Percentiles rank a stretch among this genome's conserved stretches.
phyloP scores from a whole-genome alignment of 2,113 vertebrate species.

The Arothron firmamentum region DNA sequence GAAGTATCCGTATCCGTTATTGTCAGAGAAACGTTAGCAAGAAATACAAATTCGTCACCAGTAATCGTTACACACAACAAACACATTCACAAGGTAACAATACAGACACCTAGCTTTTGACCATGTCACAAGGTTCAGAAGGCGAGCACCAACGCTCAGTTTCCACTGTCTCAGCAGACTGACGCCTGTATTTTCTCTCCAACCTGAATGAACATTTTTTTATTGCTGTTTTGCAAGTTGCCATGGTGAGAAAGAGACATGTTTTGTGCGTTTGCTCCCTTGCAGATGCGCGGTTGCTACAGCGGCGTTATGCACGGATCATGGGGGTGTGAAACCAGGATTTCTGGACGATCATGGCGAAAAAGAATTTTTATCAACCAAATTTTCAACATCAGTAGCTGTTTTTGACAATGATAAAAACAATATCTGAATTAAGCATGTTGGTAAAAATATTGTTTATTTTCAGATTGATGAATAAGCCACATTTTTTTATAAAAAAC shows the following conservation, averaged over 20 bases:
- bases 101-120: neutral
- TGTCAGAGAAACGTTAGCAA: too few relatives aligned
- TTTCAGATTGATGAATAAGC: too few relatives aligned
- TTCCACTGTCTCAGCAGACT: neutral
- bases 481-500: too few relatives aligned
- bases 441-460: too few relatives aligned
- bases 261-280: conserved; percentile 37
- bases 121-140: conserved; percentile 30
- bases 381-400: too few relatives aligned
- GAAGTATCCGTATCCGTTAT: too few relatives aligned
- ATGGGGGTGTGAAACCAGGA: neutral
- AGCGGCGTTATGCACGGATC: too few relatives aligned
- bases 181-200: conserved; percentile 6
- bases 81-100: neutral
- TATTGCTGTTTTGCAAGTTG: conserved; percentile 48
- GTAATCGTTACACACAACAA: neutral
- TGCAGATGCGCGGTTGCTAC: too few relatives aligned
- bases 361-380: too few relatives aligned
- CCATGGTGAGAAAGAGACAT: conserved; percentile 48
- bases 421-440: too few relatives aligned
- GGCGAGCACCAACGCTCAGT: conserved; percentile 12
- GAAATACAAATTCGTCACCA: too few relatives aligned
- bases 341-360: neutral
- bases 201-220: conserved; percentile 29
- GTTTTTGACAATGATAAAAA: too few relatives aligned